Evolutionary conservation across 1,140 invertebrate species (phyloP), one percentile per base, ranked within the genome.

Genomic region (Rhagoletis pomonella): DNA sequence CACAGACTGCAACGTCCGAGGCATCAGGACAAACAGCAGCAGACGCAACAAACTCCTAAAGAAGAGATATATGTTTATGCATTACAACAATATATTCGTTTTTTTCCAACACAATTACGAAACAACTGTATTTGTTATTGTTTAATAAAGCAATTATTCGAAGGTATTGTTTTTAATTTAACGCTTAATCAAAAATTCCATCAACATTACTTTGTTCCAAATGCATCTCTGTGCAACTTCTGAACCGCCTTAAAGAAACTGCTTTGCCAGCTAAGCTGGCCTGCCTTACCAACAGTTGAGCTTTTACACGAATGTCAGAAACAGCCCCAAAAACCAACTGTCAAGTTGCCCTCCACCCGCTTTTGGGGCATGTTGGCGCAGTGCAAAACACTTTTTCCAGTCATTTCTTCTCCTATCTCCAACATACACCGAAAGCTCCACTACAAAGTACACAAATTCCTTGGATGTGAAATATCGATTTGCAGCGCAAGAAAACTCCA

Each of bases 381-480:
- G 47, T 55, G 47, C 73, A 58, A 55, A 81, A 55, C 47, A 55
- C 10, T 39, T 50, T 81, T 81, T 19, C 73, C 73, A 81, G 73
- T 81, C 73, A 81, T 81, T 81, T 81, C 73, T 81, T 81, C 73
- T 81, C 73, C 73, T 81, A 81, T 81, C 73, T 81, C 73, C 47
- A 81, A 81, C 73, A 81, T 4, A 50, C 73, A 81, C 73, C n/a
- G 9, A 81, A 81, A 81, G 73, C 73, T 81, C 73, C 44, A n/a
- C 17, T 81, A 81, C 73, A n/a, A 81, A 81, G 73, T 81, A 81
- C 50, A 81, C 73, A 81, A 81, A 81, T 81, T 81, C 73, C 29
- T 81, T 81, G 73, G 73, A 81, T 81, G 73, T 81, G 73, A 81
- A 81, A 81, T 81, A 81, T 81, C 73, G 73, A 81, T 81, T 81